Evolutionary conservation across 2,888 invertebrate species (phyloP), one percentile per base, ranked within the genome.

Genomic region (Margaritifera margaritifera): DNA sequence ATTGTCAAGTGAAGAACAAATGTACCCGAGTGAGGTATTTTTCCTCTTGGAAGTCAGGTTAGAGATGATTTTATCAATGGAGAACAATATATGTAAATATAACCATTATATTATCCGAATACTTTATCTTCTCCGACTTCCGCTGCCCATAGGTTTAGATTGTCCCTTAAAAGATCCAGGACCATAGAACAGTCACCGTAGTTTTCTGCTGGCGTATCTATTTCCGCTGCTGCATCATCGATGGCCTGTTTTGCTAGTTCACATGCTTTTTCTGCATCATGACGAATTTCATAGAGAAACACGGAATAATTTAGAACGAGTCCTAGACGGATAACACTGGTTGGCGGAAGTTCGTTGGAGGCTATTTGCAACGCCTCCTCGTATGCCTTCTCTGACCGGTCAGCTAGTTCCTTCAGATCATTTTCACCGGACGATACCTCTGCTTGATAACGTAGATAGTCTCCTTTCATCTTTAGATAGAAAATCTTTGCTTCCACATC

Each of bases 391-490:
- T 97, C 96, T 89, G 97, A 97, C 92, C 97, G 96, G 91, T 95
- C 61, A 31, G 81, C 77, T 61, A 80, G 68, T 20, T 69, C 78
- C n/a, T 24, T 31, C 69, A 64, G 55, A 22, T 6, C 8, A 42
- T 95, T 96, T 93, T 97, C 95, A 91, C 95, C 96, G 92, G 98
- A 98, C 91, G 98, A 98, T 91, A 99, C 98, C 94, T 99, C 99
- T 91, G 99, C 99, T 91, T 99, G 94, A 94, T 99, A 99, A 94
- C 99, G 96, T 93, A 97, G 98, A 93, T 99, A 99, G 93, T 99
- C 99, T 90, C 99, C 99, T 93, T 99, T 99, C 99, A 99, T 99
- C 94, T 99, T 99, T 92, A 98, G 94, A 94, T 99, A 99, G 93
- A 99, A 99, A 91, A 99, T 99, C 93, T 98, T 98, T 90, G 97